Evolutionary conservation across 2,113 vertebrate species (phyloP).

Genomic region (Nipponia nippon): DNA sequence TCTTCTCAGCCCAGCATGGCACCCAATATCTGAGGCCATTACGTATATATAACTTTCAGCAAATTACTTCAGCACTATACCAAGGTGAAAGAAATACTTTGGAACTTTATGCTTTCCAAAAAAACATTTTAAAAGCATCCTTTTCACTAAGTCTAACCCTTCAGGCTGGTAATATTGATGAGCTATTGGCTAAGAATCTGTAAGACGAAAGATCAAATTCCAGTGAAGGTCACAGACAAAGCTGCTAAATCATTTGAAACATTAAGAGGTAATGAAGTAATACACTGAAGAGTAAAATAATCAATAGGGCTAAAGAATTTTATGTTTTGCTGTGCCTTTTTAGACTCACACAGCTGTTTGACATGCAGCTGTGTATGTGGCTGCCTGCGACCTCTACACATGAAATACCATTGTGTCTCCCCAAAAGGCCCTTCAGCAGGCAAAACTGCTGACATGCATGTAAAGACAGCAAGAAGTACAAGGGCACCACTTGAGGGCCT

Average conservation of each 20-base stretch:
- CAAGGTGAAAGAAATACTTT: background rate
- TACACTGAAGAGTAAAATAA: background rate
- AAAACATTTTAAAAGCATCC: background rate
- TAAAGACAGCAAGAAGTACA: background rate
- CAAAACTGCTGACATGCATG: background rate
- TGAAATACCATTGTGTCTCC: background rate
- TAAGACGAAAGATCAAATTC: background rate
- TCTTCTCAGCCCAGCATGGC: background rate
- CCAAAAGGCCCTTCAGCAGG: background rate
- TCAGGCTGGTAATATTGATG: background rate
- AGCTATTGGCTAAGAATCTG: background rate
- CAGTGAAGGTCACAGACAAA: constrained; percentile 1
- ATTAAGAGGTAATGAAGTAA: background rate
- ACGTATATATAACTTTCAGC: background rate
- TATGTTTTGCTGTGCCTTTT: background rate
- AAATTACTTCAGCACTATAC: background rate
- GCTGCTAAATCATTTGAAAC: background rate
- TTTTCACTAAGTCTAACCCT: background rate
- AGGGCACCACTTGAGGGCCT: background rate
- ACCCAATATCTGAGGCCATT: background rate
- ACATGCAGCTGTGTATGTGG: background rate
- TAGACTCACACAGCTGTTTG: background rate
- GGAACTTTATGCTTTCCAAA: background rate
- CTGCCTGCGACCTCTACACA: background rate
- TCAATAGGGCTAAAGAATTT: background rate